Percentiles rank a stretch among this genome's conserved stretches.
phyloP scores from a whole-genome alignment of 2,797 vertebrate genomes.

The Macrochelys suwanniensis region DNA sequence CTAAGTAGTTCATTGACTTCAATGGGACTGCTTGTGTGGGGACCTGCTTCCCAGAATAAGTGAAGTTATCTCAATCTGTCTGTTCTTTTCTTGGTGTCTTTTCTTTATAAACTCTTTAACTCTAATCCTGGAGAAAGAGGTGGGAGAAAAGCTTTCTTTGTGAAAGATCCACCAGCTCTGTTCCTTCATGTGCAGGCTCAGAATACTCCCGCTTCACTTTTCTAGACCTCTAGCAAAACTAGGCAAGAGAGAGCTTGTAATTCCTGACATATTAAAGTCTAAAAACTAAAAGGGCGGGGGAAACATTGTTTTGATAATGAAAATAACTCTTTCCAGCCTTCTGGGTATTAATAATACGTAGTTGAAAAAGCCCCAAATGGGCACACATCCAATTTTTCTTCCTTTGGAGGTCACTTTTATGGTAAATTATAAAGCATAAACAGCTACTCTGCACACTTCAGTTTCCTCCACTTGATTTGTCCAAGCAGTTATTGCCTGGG shows the following conservation, averaged over 20 bases:
- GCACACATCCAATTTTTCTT: background rate
- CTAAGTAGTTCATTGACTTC: background rate
- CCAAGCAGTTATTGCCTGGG: background rate
- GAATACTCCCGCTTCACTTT: background rate
- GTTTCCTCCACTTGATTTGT: conserved; percentile 5
- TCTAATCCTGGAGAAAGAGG: background rate
- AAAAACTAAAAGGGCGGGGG: background rate
- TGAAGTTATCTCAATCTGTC: background rate
- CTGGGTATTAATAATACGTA: accelerated
- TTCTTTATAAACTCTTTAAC: background rate
- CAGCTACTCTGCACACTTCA: background rate
- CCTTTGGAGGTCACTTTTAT: background rate
- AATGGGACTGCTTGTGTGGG: background rate
- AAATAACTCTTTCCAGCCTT: background rate
- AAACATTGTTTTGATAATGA: background rate
- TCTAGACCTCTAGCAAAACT: background rate
- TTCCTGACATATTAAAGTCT: background rate
- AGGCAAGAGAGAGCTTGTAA: background rate
- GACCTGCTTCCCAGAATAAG: background rate
- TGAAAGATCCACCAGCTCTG: background rate
- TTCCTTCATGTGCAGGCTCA: accelerated
- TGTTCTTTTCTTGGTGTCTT: background rate
- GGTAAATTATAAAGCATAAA: background rate
- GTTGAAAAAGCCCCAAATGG: background rate
- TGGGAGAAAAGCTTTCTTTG: background rate